phyloP scores from a whole-genome alignment of 2,797 vertebrate genomes.

The Echeneis naucrates region DNA sequence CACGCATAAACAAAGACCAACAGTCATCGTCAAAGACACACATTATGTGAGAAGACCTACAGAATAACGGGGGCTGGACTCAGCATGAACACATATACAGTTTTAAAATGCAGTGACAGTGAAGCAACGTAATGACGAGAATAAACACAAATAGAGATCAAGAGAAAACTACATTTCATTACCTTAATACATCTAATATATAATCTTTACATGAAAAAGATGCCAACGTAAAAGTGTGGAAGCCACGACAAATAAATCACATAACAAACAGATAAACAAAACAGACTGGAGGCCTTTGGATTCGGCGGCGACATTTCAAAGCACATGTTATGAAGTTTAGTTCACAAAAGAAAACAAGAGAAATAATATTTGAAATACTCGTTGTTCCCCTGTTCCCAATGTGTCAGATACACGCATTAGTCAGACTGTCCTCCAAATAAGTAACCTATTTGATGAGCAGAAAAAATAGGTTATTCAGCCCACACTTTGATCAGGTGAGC shows the following conservation, averaged over 20 bases:
- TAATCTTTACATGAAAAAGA: conserved; percentile 51
- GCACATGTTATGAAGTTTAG: conserved; percentile 79
- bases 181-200: conserved; percentile 35
- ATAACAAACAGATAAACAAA: conserved; percentile 75
- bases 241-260: conserved; percentile 69
- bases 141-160: conserved; percentile 36
- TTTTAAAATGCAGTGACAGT: conserved; percentile 53
- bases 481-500: conserved; percentile 69
- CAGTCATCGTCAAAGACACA: conserved; percentile 67
- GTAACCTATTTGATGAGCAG: conserved; percentile 63
- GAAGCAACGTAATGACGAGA: conserved; percentile 49
- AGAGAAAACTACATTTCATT: conserved; percentile 30
- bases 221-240: conserved; percentile 55
- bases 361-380: conserved; percentile 56
- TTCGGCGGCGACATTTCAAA: conserved; percentile 72
- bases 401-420: conserved; percentile 66
- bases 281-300: conserved; percentile 70
- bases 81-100: conserved; percentile 51
- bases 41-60: conserved; percentile 58
- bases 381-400: conserved; percentile 64
- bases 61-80: conserved; percentile 49
- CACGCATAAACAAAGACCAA: conserved; percentile 61
- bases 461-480: conserved; percentile 67
- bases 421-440: conserved; percentile 70
- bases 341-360: conserved; percentile 75